Percentiles rank a stretch among this genome's conserved stretches.
Conservation (phyloP, 1,140 invertebrate species). For the Ladona fulva region DNA sequence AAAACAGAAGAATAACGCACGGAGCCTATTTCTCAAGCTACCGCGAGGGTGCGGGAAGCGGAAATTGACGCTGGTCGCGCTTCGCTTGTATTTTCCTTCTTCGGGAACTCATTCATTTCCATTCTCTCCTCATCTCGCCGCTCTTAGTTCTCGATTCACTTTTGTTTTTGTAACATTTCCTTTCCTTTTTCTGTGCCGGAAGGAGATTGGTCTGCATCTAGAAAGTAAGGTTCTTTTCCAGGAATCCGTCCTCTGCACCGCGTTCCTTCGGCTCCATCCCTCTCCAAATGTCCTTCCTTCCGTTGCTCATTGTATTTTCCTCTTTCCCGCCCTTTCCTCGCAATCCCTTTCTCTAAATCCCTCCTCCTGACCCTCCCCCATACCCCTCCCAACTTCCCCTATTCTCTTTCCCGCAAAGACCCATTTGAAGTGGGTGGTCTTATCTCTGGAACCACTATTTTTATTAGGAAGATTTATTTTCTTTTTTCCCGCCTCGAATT, state of each 20-base stretch:
- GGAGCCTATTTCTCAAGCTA: too few species aligned
- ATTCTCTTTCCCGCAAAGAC: neutral
- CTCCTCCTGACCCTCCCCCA: neutral
- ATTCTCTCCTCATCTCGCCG: neutral
- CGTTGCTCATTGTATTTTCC: neutral
- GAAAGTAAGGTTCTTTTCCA: too few species aligned
- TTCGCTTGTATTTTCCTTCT: too few species aligned
- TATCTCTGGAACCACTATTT: constrained; percentile 2
- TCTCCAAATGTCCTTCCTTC: neutral
- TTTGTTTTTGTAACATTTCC: neutral
- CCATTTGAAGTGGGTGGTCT: neutral
- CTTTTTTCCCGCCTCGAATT: neutral
- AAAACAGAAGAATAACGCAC: neutral
- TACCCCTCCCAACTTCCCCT: neutral
- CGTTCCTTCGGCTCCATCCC: neutral
- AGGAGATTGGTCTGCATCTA: too few species aligned
- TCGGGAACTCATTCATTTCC: neutral
- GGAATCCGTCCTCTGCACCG: too few species aligned
- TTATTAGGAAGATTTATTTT: neutral
- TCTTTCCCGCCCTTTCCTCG: neutral
- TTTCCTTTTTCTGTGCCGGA: too few species aligned
- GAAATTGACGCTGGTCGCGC: too few species aligned
- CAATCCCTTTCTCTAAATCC: neutral
- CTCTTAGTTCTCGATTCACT: neutral
- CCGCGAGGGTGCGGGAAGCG: too few species aligned